Percentiles rank a stretch among this genome's conserved stretches.
Conservation (phyloP, 2,888 invertebrate species). For the Mythimna albipuncta region DNA sequence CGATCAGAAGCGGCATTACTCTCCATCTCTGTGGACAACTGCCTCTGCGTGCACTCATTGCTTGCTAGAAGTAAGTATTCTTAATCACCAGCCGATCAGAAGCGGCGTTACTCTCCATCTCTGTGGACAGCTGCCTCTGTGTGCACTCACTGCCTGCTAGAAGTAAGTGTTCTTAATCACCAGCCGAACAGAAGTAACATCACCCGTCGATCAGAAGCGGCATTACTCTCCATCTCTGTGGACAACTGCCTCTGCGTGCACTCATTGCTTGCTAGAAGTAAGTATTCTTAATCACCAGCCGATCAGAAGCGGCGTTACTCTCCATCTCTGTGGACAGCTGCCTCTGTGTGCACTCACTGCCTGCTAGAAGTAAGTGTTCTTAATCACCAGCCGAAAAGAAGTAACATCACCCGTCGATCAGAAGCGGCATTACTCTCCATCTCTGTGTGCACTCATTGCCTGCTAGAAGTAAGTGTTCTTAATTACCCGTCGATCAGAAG, state of each 20-base stretch:
- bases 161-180: slow-evolving; percentile 91
- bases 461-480: slow-evolving; percentile 67
- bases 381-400: no score
- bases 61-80: slow-evolving; percentile 93
- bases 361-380: no score
- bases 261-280: slow-evolving; percentile 95
- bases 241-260: slow-evolving; percentile 98
- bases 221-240: slow-evolving; percentile 97
- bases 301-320: no score
- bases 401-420: no score
- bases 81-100: slow-evolving; percentile 6
- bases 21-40: slow-evolving; percentile 98
- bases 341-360: no score
- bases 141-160: slow-evolving; percentile 96
- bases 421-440: no score
- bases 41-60: slow-evolving; percentile 96
- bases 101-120: slow-evolving; percentile 96
- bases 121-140: slow-evolving; percentile 98
- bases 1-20: slow-evolving; percentile 94
- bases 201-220: slow-evolving; percentile 93
- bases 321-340: no score
- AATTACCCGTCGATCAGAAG: no score
- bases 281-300: slow-evolving; percentile 70
- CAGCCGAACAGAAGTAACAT: slow-evolving; percentile 84
- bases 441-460: no score